Conservation (phyloP, 2,113 vertebrate species). For the Chauna torquata region DNA sequence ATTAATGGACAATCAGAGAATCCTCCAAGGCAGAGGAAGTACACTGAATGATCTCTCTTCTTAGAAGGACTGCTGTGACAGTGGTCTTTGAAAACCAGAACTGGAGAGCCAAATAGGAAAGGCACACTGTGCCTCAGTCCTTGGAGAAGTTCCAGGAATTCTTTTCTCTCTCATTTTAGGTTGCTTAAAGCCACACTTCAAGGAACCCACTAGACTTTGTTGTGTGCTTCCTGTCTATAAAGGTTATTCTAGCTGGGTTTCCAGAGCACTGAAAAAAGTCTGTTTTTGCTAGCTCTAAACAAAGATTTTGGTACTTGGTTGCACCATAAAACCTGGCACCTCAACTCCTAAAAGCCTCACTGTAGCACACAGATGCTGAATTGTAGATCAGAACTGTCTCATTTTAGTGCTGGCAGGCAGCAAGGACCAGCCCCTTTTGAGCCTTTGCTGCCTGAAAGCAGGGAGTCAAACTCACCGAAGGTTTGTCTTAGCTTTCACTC, state of each 20-base stretch:
- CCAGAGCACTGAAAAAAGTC: neutral
- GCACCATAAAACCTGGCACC: neutral
- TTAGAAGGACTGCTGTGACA: constrained; percentile 10
- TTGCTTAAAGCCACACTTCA: neutral
- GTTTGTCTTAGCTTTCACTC: neutral
- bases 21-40: neutral
- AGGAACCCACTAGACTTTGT: neutral
- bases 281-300: neutral
- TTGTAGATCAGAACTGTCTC: neutral
- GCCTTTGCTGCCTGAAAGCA: neutral
- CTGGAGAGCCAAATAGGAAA: neutral
- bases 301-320: neutral
- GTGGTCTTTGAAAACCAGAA: constrained; percentile 9
- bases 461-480: neutral
- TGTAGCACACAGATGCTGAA: neutral
- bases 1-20: neutral
- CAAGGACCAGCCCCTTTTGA: neutral
- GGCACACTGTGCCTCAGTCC: neutral
- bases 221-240: neutral
- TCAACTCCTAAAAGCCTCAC: neutral
- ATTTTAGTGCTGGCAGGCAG: neutral
- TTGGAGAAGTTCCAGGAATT: constrained; percentile 21
- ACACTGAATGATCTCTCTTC: neutral
- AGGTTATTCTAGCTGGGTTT: neutral
- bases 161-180: neutral